A percentile compares a stretch with the other conserved stretches of the same genome.
phyloP scores from a whole-genome alignment of 92 coral and sea anemone genomes.

The Siderastrea siderea region DNA sequence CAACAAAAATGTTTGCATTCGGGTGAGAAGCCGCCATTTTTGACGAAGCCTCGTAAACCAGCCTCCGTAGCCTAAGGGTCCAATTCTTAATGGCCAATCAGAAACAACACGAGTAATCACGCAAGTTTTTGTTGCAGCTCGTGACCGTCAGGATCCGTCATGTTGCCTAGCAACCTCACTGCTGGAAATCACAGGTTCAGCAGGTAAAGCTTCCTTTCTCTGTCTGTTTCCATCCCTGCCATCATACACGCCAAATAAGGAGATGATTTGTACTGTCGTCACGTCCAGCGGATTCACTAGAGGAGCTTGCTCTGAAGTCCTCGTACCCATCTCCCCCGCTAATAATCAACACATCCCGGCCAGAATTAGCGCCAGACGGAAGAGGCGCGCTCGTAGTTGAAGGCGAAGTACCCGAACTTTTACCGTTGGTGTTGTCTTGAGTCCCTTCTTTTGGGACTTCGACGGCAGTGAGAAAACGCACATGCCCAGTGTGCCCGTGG shows the following conservation, averaged over 20 bases:
- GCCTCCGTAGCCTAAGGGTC: constrained; percentile 1
- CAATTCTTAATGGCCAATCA: background rate
- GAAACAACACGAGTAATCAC: background rate
- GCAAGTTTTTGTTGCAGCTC: background rate
- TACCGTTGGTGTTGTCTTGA: constrained; percentile 75
- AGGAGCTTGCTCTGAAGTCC: constrained; percentile 94
- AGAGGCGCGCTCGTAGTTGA: constrained; percentile 78
- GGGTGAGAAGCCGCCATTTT: background rate
- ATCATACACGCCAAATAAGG: constrained; percentile 95
- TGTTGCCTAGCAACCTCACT: background rate
- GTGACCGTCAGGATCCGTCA: background rate
- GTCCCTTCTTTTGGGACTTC: constrained; percentile 88
- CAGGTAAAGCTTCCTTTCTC: background rate
- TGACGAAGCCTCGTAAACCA: background rate
- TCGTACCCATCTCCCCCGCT: constrained; percentile 99
- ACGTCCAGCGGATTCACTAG: constrained; percentile 99
- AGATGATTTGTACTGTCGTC: constrained; percentile 99
- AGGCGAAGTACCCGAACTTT: constrained; percentile 62
- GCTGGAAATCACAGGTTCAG: background rate
- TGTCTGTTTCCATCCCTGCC: background rate
- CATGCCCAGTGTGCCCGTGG: constrained; percentile 99
- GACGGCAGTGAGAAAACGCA: constrained; percentile 97
- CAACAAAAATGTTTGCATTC: background rate
- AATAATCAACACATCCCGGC: constrained; percentile 87
- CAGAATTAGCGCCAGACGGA: constrained; percentile 49